Percentiles rank a stretch among this genome's conserved stretches.
Evolutionary conservation across 1,140 invertebrate genomes (phyloP).

Genomic region (Drosophila carrolli): DNA sequence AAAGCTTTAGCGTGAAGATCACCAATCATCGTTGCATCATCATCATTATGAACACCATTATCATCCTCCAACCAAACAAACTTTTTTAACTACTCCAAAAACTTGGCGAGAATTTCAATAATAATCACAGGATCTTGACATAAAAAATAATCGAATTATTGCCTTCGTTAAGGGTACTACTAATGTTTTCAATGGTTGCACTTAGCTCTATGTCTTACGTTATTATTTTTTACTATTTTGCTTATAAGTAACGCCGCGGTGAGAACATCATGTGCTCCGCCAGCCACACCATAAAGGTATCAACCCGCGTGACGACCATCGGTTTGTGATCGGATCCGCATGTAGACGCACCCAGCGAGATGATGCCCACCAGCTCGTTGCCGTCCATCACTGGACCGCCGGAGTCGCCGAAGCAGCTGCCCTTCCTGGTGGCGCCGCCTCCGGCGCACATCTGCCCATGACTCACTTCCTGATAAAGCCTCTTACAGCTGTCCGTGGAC

Average conservation of each 20-base stretch:
- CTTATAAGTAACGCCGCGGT: too few species aligned
- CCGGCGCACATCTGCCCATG: conserved; percentile 57
- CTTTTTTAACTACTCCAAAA: conserved; percentile 38
- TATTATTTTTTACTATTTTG: too few species aligned
- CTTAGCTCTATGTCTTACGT: too few species aligned
- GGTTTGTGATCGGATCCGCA: conserved; percentile 35
- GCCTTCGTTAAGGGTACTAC: neutral
- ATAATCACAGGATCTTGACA: conserved; percentile 41
- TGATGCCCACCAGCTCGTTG: conserved; percentile 33
- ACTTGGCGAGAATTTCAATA: conserved; percentile 36
- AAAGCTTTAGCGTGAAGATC: conserved; percentile 21
- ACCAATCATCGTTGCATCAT: neutral
- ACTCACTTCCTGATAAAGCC: conserved; percentile 6
- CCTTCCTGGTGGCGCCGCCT: conserved; percentile 5
- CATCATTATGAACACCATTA: conserved; percentile 4
- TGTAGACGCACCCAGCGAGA: conserved; percentile 32
- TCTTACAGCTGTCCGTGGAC: conserved; percentile 18
- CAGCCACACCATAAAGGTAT: conserved; percentile 49
- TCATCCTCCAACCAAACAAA: conserved; percentile 7
- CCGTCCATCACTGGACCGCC: conserved; percentile 55
- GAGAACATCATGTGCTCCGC: conserved; percentile 8
- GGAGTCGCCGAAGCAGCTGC: conserved; percentile 53
- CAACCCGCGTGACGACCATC: conserved; percentile 57
- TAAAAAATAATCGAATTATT: neutral
- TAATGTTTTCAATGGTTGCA: too few species aligned